Base-by-base conservation (phyloP, 2,113 vertebrate genomes). In the Catagonus wagneri region DNA sequence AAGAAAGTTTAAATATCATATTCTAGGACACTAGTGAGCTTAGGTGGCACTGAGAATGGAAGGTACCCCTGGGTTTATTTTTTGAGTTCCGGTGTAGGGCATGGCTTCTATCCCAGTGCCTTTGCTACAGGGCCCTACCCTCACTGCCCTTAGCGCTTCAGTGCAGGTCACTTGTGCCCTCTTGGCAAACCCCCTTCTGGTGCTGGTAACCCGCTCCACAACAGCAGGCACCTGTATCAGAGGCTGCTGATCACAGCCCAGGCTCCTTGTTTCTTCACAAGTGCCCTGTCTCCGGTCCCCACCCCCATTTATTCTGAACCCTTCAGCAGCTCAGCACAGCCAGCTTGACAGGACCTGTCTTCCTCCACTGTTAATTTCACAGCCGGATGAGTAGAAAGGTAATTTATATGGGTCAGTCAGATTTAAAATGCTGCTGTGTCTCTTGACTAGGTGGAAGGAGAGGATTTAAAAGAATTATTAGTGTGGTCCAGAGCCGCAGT, bases 341-440 rank as follows among this genome's bases (percentile, higher is more conserved):
- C 75, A 93, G 93, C 94, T 89, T 94, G 94, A 96, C 95, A 95
- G 91, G 89, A 75, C 89, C 96, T 97, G 32, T 0, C 97, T 96
- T 97, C 83, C 96, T 93, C 87, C 34, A 80, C 75, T 96, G 93
- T 93, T 98, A 96, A 89, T 98, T 98, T 96, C 97, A 97, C 0
- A 96, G 90, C 95, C 58, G 96, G 96, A 89, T 96, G 89, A 95
- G 93, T 97, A 96, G 69, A 97, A 50, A 58, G 63, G 27, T 96
- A 97, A 98, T 98, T 97, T 97, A 96, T 98, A 96, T 83, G 96
- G 97, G 97, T 96, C 97, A 97, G 39, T 95, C 83, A 80, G 93
- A 97, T 34, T 72, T 97, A 97, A 94, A 74, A 96, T 96, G 97
- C 85, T 94, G 81, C 86, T 61, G 66, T 71, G 76, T 96, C 96